Evolutionary conservation across 2,888 invertebrate species (phyloP).

Genomic region (Tenthredo notha): DNA sequence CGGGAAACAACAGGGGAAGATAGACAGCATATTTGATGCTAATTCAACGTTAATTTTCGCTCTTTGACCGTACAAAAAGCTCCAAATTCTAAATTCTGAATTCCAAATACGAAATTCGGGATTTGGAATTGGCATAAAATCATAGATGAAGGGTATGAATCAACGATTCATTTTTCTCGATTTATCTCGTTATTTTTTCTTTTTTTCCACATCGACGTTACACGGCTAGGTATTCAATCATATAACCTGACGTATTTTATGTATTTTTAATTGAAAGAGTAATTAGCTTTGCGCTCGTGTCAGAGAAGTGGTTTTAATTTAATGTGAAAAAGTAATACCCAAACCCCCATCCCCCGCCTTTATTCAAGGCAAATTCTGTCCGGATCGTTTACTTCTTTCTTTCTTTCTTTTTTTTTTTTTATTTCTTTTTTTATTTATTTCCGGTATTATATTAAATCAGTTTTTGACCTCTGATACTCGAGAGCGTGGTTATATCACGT

Average conservation of each 20-base stretch:
- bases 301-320: background rate
- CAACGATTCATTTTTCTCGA: background rate
- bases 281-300: background rate
- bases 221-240: background rate
- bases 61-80: background rate
- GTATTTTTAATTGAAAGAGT: slow-evolving; percentile 31
- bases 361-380: too few species aligned
- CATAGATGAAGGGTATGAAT: background rate
- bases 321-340: background rate
- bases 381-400: background rate
- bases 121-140: background rate
- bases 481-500: background rate
- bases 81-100: background rate
- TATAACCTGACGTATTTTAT: slow-evolving; percentile 24
- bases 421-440: too few species aligned
- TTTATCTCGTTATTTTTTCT: background rate
- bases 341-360: background rate
- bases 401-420: too few species aligned
- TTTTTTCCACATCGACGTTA: background rate
- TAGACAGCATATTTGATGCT: slow-evolving; percentile 39
- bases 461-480: slow-evolving; percentile 19
- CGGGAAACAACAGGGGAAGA: slow-evolving; percentile 27
- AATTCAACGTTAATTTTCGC: background rate
- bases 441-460: slow-evolving; percentile 15
- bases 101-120: background rate